Evolutionary conservation across 2,797 vertebrate species (phyloP).

Genomic region (Emydoidea blandingii): DNA sequence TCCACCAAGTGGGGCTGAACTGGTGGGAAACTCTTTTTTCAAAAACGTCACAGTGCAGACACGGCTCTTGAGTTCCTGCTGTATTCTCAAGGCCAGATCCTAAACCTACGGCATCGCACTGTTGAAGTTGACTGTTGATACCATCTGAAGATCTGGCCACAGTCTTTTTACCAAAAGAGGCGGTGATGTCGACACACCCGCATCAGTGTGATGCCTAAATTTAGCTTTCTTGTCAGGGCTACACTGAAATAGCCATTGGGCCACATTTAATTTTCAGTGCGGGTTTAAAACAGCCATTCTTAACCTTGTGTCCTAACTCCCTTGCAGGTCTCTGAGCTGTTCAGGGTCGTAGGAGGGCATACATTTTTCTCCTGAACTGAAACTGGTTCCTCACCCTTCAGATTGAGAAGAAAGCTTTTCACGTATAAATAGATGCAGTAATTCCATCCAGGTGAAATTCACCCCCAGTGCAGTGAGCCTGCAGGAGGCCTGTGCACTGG

Average conservation of each 20-base stretch:
- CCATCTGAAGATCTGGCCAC: accelerated
- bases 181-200: background rate
- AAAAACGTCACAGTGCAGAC: too few relatives aligned
- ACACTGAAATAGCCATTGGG: background rate
- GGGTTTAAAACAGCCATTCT: background rate
- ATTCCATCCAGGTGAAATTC: background rate
- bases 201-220: background rate
- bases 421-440: background rate
- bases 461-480: background rate
- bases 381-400: background rate
- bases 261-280: background rate
- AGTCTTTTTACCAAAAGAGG: background rate
- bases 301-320: background rate
- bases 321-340: background rate
- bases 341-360: background rate
- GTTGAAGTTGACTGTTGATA: accelerated
- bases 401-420: background rate
- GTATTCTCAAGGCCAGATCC: too few relatives aligned
- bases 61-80: too few relatives aligned
- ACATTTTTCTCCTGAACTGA: background rate
- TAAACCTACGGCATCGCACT: accelerated
- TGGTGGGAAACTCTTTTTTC: too few relatives aligned
- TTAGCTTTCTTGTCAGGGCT: background rate
- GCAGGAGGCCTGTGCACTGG: background rate
- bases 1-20: too few relatives aligned